These are phyloP conservation scores for Neotragus moschatus DNA, from an alignment of 2,113 vertebrate genomes.

Conservation along the genomic window DNA sequence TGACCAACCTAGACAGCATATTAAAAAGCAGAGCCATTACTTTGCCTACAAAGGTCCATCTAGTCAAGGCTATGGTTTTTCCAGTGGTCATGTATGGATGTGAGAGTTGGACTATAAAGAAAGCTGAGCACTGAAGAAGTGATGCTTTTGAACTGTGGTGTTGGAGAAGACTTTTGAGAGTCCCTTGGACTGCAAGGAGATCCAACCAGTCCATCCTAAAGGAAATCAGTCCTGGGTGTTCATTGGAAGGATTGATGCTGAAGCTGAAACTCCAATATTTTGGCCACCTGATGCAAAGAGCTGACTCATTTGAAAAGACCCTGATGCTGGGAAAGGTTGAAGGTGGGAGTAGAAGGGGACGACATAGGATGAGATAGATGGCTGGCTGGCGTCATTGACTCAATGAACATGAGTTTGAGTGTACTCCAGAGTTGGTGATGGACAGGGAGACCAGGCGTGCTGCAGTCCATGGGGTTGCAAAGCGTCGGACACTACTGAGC, in stretches of 20 bases:
- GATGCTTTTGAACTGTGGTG: no score
- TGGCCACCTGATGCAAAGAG: background rate
- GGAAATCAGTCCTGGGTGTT: no score
- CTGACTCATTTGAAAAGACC: background rate
- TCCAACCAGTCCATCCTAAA: no score
- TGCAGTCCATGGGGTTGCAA: background rate
- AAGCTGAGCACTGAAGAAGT: background rate
- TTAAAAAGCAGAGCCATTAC: background rate
- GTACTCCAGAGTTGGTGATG: fast-evolving
- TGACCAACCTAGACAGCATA: background rate
- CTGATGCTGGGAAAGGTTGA: background rate
- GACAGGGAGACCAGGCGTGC: background rate
- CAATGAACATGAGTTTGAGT: background rate
- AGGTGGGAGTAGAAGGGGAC: background rate
- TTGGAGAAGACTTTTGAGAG: no score
- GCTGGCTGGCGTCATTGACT: background rate
- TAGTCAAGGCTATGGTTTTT: background rate
- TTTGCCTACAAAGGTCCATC: background rate
- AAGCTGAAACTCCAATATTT: background rate
- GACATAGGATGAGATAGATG: background rate
- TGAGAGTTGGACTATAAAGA: background rate
- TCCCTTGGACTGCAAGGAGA: no score
- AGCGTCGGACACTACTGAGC: fast-evolving
- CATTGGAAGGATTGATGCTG: background rate
- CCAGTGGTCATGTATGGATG: background rate